Evolutionary conservation across 2,113 vertebrate species (phyloP).

Genomic region (Cranoglanis bouderius): DNA sequence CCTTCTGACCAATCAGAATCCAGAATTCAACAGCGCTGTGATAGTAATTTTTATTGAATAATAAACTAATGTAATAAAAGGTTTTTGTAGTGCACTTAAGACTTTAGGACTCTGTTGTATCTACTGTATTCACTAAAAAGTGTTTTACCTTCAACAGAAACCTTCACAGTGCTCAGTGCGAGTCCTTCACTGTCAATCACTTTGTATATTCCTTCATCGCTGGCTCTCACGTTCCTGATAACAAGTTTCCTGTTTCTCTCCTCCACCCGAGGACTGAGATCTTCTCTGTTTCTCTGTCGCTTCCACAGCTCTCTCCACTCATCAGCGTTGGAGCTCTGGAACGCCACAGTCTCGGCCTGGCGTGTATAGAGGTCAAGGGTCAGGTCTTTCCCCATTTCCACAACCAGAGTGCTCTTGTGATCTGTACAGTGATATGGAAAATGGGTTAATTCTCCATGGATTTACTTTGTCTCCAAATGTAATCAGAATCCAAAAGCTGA

Average conservation of each 20-base stretch:
- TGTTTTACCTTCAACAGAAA: slow-evolving; percentile 60
- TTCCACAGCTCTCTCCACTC: slow-evolving; percentile 62
- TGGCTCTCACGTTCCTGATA: slow-evolving; percentile 25
- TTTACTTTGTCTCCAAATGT: neutral
- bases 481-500: neutral
- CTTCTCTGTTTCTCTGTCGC: neutral
- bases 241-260: slow-evolving; percentile 35
- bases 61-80: neutral
- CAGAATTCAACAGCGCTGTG: neutral
- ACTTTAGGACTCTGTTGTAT: neutral
- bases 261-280: slow-evolving; percentile 11
- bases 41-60: neutral
- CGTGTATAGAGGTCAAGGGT: slow-evolving; percentile 63
- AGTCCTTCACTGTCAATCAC: slow-evolving; percentile 66
- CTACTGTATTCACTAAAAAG: neutral
- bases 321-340: slow-evolving; percentile 48
- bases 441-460: neutral
- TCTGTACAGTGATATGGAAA: slow-evolving; percentile 53
- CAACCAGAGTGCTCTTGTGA: slow-evolving; percentile 45
- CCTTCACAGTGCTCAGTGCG: slow-evolving; percentile 66
- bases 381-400: slow-evolving; percentile 55
- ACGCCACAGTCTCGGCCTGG: slow-evolving; percentile 59
- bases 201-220: slow-evolving; percentile 64
- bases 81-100: neutral
- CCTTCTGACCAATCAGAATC: neutral